Base-by-base conservation (phyloP, 35 echinoderm and acorn worm species). In the Chiridota heheva region DNA sequence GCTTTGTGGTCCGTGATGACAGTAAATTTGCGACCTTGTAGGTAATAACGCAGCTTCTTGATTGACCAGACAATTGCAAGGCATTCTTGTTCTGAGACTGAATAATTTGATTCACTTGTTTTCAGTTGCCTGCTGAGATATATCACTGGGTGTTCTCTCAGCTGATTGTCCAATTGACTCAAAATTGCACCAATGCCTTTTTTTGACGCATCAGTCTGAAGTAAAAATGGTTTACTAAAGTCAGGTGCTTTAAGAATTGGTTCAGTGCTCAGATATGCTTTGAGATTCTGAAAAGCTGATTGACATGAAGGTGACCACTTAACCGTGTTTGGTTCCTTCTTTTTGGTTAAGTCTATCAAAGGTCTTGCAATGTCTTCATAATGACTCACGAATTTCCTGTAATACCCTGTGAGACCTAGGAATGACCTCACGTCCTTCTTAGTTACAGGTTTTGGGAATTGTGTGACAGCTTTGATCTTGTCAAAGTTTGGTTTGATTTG, bases 351-450 rank as follows among this genome's bases (percentile, higher is more conserved):
- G 60, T 84, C 81, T 53, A 53, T 42, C 42, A 95, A 58, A 36
- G 88, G 88, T 20, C 37, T 42, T 57, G 81, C 60, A 48, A 90
- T 53, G 40, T 34, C 39, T 7, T 68, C 70, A 77, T 70, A 86
- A 15, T 85, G 42, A 25, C 62, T 72, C 17, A 91, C 70, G 56
- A 91, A 91, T 28, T 91, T 85, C 2, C 88, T 63, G 42, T 91
- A 91, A 24, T 91, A 91, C 10, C 67, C 76, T 13, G 51, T 47
- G 10, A 86, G 40, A 38, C 89, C 89, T 26, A 90, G 39, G 49
- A 84, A 84, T 43, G 81, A 70, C 49, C 66, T 82, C 0, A 61
- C 53, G 40, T 89, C 60, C 27, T 75, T 89, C 45, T 81, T 88
- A 12, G 67, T 89, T 34, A 69, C 34, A 0, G 71, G 60, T 42